These are phyloP conservation scores for Muscina levida DNA, from an alignment of 2,888 invertebrate genomes.

Conservation along the genomic window DNA sequence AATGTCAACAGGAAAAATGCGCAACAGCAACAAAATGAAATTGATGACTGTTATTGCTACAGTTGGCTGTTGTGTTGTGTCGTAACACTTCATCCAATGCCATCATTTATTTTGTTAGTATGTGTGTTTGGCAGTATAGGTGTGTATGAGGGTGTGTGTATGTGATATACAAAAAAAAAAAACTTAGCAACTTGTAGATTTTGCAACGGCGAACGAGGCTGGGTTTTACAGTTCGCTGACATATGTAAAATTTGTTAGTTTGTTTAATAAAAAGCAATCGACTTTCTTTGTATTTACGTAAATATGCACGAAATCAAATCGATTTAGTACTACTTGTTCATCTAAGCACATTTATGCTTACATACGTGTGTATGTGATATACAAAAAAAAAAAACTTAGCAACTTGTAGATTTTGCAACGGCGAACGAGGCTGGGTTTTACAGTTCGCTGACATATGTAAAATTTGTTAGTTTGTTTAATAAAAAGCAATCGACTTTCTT, in stretches of 20 bases:
- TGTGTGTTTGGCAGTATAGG: neutral
- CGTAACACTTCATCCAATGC: constrained; percentile 20
- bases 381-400: constrained; percentile 42
- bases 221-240: neutral
- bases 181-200: constrained; percentile 56
- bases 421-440: neutral
- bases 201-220: neutral
- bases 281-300: no score
- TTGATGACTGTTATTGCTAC: constrained; percentile 29
- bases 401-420: constrained; percentile 49
- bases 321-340: no score
- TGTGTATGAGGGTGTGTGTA: neutral
- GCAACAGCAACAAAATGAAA: constrained; percentile 36
- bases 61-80: constrained; percentile 2
- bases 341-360: no score
- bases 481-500: no score
- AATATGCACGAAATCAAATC: no score
- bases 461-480: no score
- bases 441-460: neutral
- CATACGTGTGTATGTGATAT: neutral
- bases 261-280: no score
- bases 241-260: no score
- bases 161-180: neutral
- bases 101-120: constrained; percentile 27
- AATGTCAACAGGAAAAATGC: constrained; percentile 32